Conservation (phyloP, 2,888 invertebrate species). For the Eupithecia vulgata region DNA sequence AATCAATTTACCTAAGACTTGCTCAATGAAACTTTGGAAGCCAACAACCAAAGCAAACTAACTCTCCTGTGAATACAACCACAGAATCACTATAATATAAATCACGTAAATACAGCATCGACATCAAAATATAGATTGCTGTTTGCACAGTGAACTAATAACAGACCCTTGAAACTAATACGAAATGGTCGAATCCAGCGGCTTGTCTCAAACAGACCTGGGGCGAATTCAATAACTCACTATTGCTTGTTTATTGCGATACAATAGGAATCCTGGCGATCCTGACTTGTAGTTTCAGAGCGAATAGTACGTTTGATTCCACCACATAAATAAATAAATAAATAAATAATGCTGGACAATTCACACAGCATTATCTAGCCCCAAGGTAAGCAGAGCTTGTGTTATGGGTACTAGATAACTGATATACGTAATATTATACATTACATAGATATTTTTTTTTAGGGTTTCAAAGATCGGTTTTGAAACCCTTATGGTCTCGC, state of each 20-base stretch:
- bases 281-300: slow-evolving; percentile 12
- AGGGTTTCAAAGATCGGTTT: too few relatives aligned
- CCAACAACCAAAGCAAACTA: slow-evolving; percentile 1
- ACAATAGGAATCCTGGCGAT: slow-evolving; percentile 39
- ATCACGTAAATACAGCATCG: slow-evolving; percentile 13
- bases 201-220: slow-evolving; percentile 39
- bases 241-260: slow-evolving; percentile 44
- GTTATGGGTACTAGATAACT: too few relatives aligned
- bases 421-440: too few relatives aligned
- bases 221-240: slow-evolving; percentile 41
- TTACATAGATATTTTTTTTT: too few relatives aligned
- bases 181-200: slow-evolving; percentile 23
- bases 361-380: too few relatives aligned
- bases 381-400: too few relatives aligned
- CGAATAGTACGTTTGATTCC: background rate
- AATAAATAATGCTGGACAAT: too few relatives aligned
- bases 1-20: background rate
- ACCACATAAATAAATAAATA: too few relatives aligned
- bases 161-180: slow-evolving; percentile 36
- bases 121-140: slow-evolving; percentile 38
- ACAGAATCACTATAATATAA: background rate
- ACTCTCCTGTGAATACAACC: background rate
- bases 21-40: slow-evolving; percentile 19
- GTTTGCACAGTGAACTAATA: slow-evolving; percentile 41
- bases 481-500: too few relatives aligned